Base-by-base conservation (phyloP, 1,140 invertebrate species). In the Aphis craccivora region DNA sequence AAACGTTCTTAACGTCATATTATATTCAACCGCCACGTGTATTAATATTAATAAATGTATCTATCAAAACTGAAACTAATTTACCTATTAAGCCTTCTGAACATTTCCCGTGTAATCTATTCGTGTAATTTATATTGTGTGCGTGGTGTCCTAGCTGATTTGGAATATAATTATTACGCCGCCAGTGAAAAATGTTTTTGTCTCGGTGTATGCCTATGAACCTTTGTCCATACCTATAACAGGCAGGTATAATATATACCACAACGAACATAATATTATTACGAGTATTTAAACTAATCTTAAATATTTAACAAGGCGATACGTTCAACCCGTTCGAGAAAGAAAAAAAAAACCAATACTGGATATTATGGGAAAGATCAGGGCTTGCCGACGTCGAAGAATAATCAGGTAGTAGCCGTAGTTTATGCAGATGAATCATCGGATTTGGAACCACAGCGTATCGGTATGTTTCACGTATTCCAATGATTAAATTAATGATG, bases 1-100 rank as follows among this genome's bases (percentile, higher is more conserved):
- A 91, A 91, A 76, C 60, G 60, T 91, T n/a, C 18, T 23, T n/a
- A 45, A 91, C 88, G 35, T 55, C 48, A 25, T 55, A n/a, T 76
- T 55, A n/a, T 76, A 83, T 76, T 76, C 60, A 23, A n/a, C 60
- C 60, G n/a, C 81, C 23, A 43, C 2, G 83, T 30, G 23, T 84
- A 83, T 7, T 37, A 84, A 22, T 83, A 83, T 51, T 60, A 30
- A 76, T 76, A 76, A 90, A 60, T 60, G 45, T 83, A 81, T 92
- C 91, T 48, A 92, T 92, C 91, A 92, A 92, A 92, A 35, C 91
- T 92, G 91, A 92, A 92, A 92, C 91, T 92, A 92, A 92, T 92
- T 81, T 76, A 81, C 91, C 60, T 51, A 84, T 92, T 51, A 92
- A 92, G 45, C 91, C 23, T 92, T 81, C 91, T 18, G 48, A 48